phyloP scores from a whole-genome alignment of 2,113 vertebrate genomes.

The Myiozetetes cayanensis region DNA sequence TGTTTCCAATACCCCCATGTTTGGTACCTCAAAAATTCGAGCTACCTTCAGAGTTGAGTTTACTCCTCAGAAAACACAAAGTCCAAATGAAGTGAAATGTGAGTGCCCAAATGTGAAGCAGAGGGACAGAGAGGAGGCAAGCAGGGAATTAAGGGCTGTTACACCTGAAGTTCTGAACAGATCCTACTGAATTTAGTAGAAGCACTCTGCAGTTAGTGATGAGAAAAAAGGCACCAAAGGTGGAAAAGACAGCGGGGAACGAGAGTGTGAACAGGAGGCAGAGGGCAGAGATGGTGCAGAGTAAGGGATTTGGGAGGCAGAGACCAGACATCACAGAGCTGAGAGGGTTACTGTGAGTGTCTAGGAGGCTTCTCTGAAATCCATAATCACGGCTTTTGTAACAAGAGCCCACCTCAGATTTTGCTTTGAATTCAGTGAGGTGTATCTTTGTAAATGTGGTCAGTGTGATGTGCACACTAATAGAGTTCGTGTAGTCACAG shows the following conservation, averaged over 20 bases:
- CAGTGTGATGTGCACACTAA: neutral
- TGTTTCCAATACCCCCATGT: neutral
- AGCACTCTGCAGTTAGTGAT: neutral
- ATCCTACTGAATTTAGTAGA: neutral
- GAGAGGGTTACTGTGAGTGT: neutral
- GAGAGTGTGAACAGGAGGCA: neutral
- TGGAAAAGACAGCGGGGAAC: neutral
- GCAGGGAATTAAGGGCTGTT: neutral
- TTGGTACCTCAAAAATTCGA: neutral
- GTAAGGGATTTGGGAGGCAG: neutral
- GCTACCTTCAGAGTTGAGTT: neutral
- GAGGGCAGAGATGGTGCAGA: neutral
- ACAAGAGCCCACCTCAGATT: neutral
- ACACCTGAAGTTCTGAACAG: neutral
- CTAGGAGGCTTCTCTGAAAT: neutral
- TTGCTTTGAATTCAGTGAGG: neutral
- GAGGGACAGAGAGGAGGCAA: neutral
- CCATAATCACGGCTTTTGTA: neutral
- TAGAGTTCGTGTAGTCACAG: neutral
- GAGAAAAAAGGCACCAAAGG: neutral
- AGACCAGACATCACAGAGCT: neutral
- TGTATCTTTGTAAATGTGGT: neutral
- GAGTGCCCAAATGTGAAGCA: fast-evolving
- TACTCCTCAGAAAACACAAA: neutral
- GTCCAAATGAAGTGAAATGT: neutral